Conservation (phyloP, 2,797 vertebrate genomes). For the Dermochelys coriacea region DNA sequence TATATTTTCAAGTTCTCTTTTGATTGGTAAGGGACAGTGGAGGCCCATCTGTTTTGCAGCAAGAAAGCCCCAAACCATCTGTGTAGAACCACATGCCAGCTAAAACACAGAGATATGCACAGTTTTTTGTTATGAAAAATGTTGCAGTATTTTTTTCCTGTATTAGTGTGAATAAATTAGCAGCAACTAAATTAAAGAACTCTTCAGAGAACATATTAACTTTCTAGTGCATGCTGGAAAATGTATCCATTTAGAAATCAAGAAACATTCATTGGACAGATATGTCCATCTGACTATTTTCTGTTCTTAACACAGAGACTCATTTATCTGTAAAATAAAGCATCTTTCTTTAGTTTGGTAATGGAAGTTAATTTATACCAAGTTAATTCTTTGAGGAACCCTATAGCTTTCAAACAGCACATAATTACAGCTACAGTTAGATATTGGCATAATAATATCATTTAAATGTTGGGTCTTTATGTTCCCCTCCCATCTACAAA, state of each 20-base stretch:
- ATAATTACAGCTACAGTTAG: background rate
- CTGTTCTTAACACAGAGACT: slow-evolving; percentile 52
- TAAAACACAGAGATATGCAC: slow-evolving; percentile 90
- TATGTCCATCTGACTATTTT: slow-evolving; percentile 56
- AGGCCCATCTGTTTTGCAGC: slow-evolving; percentile 91
- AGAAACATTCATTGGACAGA: slow-evolving; percentile 66
- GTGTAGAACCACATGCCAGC: slow-evolving; percentile 88
- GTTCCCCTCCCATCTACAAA: background rate
- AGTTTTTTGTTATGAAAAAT: slow-evolving; percentile 89
- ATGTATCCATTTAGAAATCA: slow-evolving; percentile 75
- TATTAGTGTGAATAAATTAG: slow-evolving; percentile 89
- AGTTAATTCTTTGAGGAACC: slow-evolving; percentile 34
- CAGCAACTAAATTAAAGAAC: slow-evolving; percentile 87
- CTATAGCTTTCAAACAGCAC: slow-evolving; percentile 22
- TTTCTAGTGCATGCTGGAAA: slow-evolving; percentile 80
- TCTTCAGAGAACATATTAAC: slow-evolving; percentile 84
- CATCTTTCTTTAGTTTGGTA: slow-evolving; percentile 36
- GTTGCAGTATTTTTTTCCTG: slow-evolving; percentile 85
- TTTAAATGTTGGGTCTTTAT: background rate
- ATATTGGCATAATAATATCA: slow-evolving; percentile 34
- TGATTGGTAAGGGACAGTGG: slow-evolving; percentile 87
- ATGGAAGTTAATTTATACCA: slow-evolving; percentile 43
- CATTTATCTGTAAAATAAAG: slow-evolving; percentile 55
- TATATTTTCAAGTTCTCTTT: slow-evolving; percentile 86
- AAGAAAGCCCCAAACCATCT: slow-evolving; percentile 91